These are phyloP conservation scores for Panthera tigris DNA, from an alignment of 2,113 vertebrate genomes.

Conservation along the genomic window DNA sequence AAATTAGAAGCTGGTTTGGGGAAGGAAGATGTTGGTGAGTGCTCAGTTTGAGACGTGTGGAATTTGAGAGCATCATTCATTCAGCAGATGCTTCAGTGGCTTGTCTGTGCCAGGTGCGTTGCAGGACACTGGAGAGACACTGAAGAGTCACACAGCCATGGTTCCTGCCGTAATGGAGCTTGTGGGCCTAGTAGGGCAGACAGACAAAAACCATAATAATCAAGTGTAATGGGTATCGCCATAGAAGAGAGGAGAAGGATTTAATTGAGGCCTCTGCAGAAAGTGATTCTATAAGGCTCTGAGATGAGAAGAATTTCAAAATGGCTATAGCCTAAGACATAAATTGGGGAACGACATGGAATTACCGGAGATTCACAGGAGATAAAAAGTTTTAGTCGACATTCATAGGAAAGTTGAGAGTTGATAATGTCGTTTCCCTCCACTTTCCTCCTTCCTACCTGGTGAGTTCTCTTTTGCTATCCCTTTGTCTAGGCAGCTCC, in stretches of 20 bases:
- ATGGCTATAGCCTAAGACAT: background rate
- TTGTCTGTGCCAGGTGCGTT: background rate
- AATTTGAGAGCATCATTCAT: conserved; percentile 5
- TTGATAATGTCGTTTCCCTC: background rate
- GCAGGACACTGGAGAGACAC: background rate
- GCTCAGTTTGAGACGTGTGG: background rate
- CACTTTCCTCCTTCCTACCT: background rate
- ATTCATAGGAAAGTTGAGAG: background rate
- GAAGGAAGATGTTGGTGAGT: background rate
- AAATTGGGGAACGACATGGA: background rate
- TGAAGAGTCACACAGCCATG: background rate
- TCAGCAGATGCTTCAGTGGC: background rate
- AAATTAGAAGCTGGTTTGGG: background rate
- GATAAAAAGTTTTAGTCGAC: background rate
- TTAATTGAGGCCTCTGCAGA: background rate
- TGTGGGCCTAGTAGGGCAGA: background rate
- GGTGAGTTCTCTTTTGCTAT: background rate
- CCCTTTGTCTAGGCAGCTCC: background rate
- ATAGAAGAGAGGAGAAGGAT: background rate
- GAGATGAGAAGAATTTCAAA: conserved; percentile 8
- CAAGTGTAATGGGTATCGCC: background rate
- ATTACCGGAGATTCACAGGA: background rate
- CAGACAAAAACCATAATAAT: background rate
- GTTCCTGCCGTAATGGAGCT: background rate
- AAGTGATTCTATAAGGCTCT: conserved; percentile 21